These are phyloP conservation scores for Epizoanthus stellaris DNA, from an alignment of 92 coral and sea anemone genomes.

Conservation along the genomic window DNA sequence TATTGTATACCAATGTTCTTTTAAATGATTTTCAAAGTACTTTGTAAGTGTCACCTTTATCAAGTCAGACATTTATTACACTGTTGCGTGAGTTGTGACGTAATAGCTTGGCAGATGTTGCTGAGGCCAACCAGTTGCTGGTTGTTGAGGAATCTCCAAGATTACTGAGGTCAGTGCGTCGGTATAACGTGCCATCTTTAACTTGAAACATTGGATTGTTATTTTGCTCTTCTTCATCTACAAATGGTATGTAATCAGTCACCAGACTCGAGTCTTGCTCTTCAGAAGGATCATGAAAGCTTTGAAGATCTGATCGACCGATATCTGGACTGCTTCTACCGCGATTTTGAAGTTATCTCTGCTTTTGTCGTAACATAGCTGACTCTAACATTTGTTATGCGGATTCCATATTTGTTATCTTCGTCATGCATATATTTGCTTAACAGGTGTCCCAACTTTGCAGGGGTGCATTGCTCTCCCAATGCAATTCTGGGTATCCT, in stretches of 20 bases:
- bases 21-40: too few species aligned
- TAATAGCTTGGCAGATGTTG: too few species aligned
- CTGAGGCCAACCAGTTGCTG: conserved; percentile 51
- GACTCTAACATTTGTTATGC: conserved; percentile 67
- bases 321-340: conserved; percentile 56
- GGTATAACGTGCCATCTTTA: conserved; percentile 55
- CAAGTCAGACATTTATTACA: too few species aligned
- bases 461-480: conserved; percentile 35
- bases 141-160: conserved; percentile 62
- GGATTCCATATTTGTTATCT: conserved; percentile 74
- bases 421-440: too few species aligned
- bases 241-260: too few species aligned
- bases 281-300: conserved; percentile 41
- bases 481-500: conserved; percentile 74
- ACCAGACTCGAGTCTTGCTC: too few species aligned
- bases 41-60: too few species aligned
- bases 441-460: conserved; percentile 59
- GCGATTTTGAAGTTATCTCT: conserved; percentile 42
- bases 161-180: conserved; percentile 60
- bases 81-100: too few species aligned
- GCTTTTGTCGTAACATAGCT: conserved; percentile 49
- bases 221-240: conserved; percentile 62
- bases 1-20: too few species aligned
- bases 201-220: conserved; percentile 71
- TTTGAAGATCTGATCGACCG: too few species aligned